phyloP scores from a whole-genome alignment of 2,888 invertebrate species.

The Drosophila nr. perissopoda region DNA sequence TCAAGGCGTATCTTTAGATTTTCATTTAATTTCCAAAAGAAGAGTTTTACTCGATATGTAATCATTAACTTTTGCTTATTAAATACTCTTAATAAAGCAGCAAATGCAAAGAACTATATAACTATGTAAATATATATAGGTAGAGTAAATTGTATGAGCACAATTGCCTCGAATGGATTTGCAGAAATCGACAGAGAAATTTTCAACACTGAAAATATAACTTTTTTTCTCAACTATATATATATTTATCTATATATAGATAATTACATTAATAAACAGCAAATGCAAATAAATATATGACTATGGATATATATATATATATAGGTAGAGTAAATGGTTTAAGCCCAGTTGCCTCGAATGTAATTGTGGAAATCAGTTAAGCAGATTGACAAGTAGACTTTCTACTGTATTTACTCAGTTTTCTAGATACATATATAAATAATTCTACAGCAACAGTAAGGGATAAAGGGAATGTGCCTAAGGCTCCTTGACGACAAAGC shows the following conservation, averaged over 20 bases:
- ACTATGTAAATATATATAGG: neutral
- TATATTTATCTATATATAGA: neutral
- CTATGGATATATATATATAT: no score
- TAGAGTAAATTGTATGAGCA: neutral
- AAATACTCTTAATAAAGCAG: slow-evolving; percentile 24
- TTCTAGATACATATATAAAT: neutral
- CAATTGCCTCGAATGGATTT: neutral
- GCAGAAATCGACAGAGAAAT: neutral
- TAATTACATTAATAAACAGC: neutral
- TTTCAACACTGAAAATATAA: no score
- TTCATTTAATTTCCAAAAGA: neutral
- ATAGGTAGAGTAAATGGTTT: no score
- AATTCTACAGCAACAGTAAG: no score
- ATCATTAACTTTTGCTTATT: slow-evolving; percentile 19
- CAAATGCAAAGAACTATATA: neutral
- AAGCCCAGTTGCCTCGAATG: neutral
- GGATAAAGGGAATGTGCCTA: slow-evolving; percentile 49
- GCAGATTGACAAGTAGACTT: neutral
- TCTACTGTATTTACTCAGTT: neutral
- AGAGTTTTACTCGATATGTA: slow-evolving; percentile 24
- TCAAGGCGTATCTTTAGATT: neutral
- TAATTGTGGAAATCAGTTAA: neutral
- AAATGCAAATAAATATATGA: neutral
- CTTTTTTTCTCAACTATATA: no score
- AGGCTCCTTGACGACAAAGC: slow-evolving; percentile 85